These are phyloP conservation scores for Abscondita cerata DNA, from an alignment of 2,888 invertebrate species.

Conservation along the genomic window DNA sequence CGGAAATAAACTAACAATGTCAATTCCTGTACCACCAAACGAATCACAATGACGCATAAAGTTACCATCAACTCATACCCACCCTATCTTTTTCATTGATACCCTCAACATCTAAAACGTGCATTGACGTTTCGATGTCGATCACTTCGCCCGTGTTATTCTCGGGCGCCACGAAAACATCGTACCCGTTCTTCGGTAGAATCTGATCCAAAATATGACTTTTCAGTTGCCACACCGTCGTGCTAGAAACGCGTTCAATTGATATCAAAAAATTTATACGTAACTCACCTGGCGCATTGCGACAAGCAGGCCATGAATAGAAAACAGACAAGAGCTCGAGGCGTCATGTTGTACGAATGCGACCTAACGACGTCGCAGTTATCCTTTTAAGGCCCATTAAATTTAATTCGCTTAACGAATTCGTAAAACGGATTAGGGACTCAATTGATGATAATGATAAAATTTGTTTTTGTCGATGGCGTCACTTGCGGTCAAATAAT, in stretches of 20 bases:
- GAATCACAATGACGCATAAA: no score
- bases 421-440: neutral
- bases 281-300: neutral
- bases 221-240: slow-evolving; percentile 11
- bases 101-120: slow-evolving; percentile 15
- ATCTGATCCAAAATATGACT: slow-evolving; percentile 20
- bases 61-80: no score
- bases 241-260: neutral
- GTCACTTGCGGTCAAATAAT: no score
- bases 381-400: slow-evolving; percentile 28
- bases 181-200: slow-evolving; percentile 14
- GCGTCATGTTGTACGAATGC: neutral
- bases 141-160: slow-evolving; percentile 16
- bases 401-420: slow-evolving; percentile 8
- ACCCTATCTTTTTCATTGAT: slow-evolving; percentile 21
- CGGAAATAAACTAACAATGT: slow-evolving; percentile 11
- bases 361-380: slow-evolving; percentile 2
- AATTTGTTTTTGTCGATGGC: no score
- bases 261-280: neutral
- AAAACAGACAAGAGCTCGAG: no score
- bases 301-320: neutral
- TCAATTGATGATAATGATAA: neutral
- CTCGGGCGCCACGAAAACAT: slow-evolving; percentile 16
- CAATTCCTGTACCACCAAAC: slow-evolving; percentile 20
- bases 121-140: slow-evolving; percentile 7